phyloP scores from a whole-genome alignment of 2,888 invertebrate genomes.

The Drosophila merina region DNA sequence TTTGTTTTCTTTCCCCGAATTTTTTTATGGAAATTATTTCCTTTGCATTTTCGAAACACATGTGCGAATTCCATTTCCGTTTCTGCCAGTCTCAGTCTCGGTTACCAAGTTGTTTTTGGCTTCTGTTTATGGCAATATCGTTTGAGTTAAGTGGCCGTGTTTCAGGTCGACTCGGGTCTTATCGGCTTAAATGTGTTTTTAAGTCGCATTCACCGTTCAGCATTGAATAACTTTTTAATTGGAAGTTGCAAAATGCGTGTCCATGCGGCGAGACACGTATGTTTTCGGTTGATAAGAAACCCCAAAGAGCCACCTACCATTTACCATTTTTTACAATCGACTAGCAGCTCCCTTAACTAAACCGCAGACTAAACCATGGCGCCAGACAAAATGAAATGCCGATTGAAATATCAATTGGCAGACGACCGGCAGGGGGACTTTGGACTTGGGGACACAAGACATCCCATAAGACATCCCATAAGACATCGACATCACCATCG shows the following conservation, averaged over 20 bases:
- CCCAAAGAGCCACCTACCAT: neutral
- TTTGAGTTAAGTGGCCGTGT: constrained; percentile 15
- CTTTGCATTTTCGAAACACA: neutral
- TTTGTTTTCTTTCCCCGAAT: neutral
- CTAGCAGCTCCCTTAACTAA: constrained; percentile 65
- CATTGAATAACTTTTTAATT: constrained; percentile 54
- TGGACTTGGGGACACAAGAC: constrained; percentile 11
- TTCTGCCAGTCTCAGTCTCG: constrained; percentile 10
- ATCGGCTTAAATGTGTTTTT: constrained; percentile 46
- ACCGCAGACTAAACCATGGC: constrained; percentile 53
- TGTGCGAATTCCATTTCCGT: constrained; percentile 30
- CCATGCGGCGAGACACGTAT: constrained; percentile 47
- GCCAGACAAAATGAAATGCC: constrained; percentile 73
- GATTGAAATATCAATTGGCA: constrained; percentile 71
- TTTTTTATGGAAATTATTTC: constrained; percentile 6
- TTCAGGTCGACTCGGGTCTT: constrained; percentile 23
- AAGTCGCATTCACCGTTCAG: constrained; percentile 57
- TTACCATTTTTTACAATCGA: neutral
- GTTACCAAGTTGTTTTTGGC: neutral
- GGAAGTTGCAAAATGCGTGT: constrained; percentile 74
- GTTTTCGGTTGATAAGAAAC: constrained; percentile 19
- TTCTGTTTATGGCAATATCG: constrained; percentile 31
- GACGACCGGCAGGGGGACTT: constrained; percentile 18
- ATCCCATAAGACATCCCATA: neutral
- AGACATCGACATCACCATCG: constrained; percentile 5